Conservation (phyloP, 1,140 invertebrate species). For the Sesamia nonagrioides region DNA sequence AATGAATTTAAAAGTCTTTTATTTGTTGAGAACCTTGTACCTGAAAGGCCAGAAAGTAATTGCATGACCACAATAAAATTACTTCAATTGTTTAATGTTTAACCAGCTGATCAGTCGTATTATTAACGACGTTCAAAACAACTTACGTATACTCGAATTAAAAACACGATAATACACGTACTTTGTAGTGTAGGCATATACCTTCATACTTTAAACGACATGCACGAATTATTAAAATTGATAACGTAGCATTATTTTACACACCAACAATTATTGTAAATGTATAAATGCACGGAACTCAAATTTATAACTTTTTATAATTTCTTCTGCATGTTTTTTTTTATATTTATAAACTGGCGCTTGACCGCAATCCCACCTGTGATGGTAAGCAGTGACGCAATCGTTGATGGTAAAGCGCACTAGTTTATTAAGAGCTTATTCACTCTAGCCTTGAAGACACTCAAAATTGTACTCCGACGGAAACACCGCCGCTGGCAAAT, state of each 20-base stretch:
- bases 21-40: slow-evolving; percentile 54
- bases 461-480: no score
- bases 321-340: no score
- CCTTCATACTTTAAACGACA: not conserved
- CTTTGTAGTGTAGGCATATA: slow-evolving; percentile 5
- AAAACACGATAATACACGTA: slow-evolving; percentile 50
- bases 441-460: no score
- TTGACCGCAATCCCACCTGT: no score
- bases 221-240: slow-evolving; percentile 21
- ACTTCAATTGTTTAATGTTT: slow-evolving; percentile 72
- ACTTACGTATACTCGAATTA: slow-evolving; percentile 64
- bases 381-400: no score
- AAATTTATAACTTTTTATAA: no score
- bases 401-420: no score
- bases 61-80: slow-evolving; percentile 60
- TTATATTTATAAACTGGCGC: no score
- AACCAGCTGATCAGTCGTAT: slow-evolving; percentile 65
- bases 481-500: no score
- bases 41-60: slow-evolving; percentile 50
- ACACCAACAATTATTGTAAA: not conserved
- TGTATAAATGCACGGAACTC: no score
- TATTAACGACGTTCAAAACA: slow-evolving; percentile 63
- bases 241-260: not conserved
- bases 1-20: slow-evolving; percentile 7
- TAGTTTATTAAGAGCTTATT: no score